Evolutionary conservation across 2,888 invertebrate species (phyloP).

Genomic region (Yponomeuta malinellus): DNA sequence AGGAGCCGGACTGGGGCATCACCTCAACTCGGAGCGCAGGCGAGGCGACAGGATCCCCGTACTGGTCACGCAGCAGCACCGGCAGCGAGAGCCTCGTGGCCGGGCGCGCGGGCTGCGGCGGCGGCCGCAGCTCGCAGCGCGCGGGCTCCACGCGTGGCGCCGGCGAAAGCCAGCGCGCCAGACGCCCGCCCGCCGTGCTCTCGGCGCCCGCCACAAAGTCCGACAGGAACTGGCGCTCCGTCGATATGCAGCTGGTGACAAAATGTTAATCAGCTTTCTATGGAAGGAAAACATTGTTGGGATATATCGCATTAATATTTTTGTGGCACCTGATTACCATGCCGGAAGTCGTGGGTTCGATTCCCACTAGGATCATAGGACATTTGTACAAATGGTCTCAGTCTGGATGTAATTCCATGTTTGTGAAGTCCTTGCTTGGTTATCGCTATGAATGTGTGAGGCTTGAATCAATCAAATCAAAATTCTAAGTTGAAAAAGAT

Average conservation of each 20-base stretch:
- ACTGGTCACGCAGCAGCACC: conserved; percentile 92
- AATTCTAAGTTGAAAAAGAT: too few species aligned
- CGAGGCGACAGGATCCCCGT: conserved; percentile 90
- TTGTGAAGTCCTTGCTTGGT: too few species aligned
- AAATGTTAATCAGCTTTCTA: too few species aligned
- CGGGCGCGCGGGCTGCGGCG: conserved; percentile 85
- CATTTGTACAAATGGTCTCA: too few species aligned
- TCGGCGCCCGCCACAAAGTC: conserved; percentile 93
- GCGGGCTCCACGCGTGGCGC: conserved; percentile 92
- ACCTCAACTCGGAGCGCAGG: conserved; percentile 86
- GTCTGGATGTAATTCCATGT: too few species aligned
- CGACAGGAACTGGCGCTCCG: conserved; percentile 92
- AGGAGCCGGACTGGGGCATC: conserved; percentile 25
- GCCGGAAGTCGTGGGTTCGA: too few species aligned
- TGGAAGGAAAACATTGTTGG: too few species aligned
- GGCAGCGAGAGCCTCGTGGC: conserved; percentile 71
- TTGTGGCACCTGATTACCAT: too few species aligned
- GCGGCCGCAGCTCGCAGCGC: conserved; percentile 89
- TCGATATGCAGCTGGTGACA: conserved; percentile 84
- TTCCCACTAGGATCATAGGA: too few species aligned
- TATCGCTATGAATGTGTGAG: too few species aligned
- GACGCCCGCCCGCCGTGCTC: conserved; percentile 90
- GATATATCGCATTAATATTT: too few species aligned
- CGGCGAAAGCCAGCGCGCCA: conserved; percentile 96
- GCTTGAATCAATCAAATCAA: too few species aligned